Evolutionary conservation across 2,888 invertebrate genomes (phyloP), one percentile per base, ranked within the genome.

Genomic region (Fragum fragum): DNA sequence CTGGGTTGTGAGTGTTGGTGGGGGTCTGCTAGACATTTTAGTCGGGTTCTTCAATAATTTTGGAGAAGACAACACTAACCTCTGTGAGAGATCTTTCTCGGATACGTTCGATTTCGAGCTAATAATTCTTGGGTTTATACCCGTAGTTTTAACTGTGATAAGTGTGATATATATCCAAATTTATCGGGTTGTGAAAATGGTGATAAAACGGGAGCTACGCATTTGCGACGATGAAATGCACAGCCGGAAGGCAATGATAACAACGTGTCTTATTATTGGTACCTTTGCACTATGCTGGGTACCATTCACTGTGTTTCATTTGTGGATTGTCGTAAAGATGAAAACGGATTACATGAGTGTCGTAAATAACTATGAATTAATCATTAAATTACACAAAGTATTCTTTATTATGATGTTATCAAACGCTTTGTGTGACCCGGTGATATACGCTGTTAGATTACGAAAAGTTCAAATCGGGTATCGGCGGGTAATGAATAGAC

Each of bases 221-320:
- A 73, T 83, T 29, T 76, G 79, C 18, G 82, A 87, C 53, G 89
- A 91, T 68, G 83, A 86, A 14, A 72, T 79, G 55, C 87, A 90
- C 16, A 91, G 90, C 79, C 84, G 87, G 9, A 91, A 92, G 42
- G 91, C 91, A 9, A 76, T 92, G 23, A 70, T 90, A 6, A 92
- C 92, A 1, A 92, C 92, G 11, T 80, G 91, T n/a, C 71, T 91
- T 18, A 93, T 93, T 11, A 88, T 93, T 1, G 89, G 88, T 36
- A 90, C 91, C 23, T 93, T 91, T 77, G 79, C 87, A 5, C 53
- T 91, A 18, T 92, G 92, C 61, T 93, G 91, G 91, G 66, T 93
- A 36, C 92, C 92, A 7, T 87, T 88, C 63, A 88, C 89, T 66
- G 79, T 90, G 9, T 91, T 91, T 69, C 89, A 91, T 76, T 79